phyloP scores from a whole-genome alignment of 2,888 invertebrate species.

The Sinelater perroti region DNA sequence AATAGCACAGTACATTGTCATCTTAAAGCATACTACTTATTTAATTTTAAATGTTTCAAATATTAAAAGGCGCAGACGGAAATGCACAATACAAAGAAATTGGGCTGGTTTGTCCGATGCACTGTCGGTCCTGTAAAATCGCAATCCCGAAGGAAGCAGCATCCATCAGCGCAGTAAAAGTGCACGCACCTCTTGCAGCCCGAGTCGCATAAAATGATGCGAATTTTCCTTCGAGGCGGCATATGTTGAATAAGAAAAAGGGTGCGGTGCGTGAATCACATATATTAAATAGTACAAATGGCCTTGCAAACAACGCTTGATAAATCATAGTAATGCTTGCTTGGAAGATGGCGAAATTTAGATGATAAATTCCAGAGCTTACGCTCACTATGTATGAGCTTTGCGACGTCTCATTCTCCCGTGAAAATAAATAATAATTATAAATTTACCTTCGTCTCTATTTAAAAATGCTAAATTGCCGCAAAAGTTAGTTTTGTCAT shows the following conservation, averaged over 20 bases:
- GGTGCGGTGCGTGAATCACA: conserved; percentile 45
- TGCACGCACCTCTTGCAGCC: conserved; percentile 16
- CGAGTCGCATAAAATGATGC: conserved; percentile 21
- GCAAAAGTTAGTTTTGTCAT: no score
- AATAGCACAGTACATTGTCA: no score
- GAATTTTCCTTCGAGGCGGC: conserved; percentile 18
- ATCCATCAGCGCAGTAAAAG: conserved; percentile 11
- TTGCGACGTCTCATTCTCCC: conserved; percentile 16
- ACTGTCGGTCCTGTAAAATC: no score
- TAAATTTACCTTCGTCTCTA: background rate
- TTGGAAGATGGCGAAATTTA: conserved; percentile 48
- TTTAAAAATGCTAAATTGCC: no score
- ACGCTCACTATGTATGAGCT: conserved; percentile 2
- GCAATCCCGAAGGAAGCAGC: no score
- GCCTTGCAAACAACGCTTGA: conserved; percentile 49
- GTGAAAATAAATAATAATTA: conserved; percentile 14
- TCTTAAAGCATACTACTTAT: no score
- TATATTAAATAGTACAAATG: conserved; percentile 52
- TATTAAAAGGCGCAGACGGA: no score
- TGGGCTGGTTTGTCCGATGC: no score
- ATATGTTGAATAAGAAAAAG: conserved; percentile 37
- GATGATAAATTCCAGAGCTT: conserved; percentile 44
- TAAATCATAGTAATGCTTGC: conserved; percentile 51
- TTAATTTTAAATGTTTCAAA: no score
- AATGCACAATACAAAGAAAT: no score